Evolutionary conservation across 2,113 vertebrate genomes (phyloP).

Genomic region (Damaliscus lunatus): DNA sequence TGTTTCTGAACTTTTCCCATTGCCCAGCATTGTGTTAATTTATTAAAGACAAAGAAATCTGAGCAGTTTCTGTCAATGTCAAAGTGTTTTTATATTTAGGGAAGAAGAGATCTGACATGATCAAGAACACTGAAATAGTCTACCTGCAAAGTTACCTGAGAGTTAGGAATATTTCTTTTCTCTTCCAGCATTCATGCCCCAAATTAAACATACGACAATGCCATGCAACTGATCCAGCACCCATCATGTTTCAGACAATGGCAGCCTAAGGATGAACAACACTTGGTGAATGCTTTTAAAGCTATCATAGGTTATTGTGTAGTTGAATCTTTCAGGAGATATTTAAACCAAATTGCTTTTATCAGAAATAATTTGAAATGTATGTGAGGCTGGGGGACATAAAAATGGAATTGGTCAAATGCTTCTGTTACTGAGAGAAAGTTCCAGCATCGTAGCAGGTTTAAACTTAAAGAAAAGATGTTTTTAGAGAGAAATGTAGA

Average conservation of each 20-base stretch:
- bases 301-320: background rate
- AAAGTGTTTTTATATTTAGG: background rate
- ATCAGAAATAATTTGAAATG: background rate
- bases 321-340: background rate
- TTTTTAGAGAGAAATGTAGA: background rate
- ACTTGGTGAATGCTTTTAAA: background rate
- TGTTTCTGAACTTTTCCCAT: background rate
- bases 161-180: background rate
- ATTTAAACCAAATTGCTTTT: background rate
- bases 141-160: background rate
- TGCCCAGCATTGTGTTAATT: too few species aligned
- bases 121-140: background rate
- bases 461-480: background rate
- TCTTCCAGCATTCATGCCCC: background rate
- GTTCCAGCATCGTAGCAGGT: background rate
- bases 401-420: background rate
- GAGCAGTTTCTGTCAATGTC: background rate
- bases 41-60: background rate
- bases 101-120: background rate
- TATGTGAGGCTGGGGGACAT: background rate
- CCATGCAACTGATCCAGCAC: fast-evolving
- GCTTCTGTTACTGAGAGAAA: background rate
- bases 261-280: too few species aligned
- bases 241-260: fast-evolving
- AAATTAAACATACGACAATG: fast-evolving